Base-by-base conservation (phyloP, 1,140 invertebrate genomes). In the Drosophila subobscura region DNA sequence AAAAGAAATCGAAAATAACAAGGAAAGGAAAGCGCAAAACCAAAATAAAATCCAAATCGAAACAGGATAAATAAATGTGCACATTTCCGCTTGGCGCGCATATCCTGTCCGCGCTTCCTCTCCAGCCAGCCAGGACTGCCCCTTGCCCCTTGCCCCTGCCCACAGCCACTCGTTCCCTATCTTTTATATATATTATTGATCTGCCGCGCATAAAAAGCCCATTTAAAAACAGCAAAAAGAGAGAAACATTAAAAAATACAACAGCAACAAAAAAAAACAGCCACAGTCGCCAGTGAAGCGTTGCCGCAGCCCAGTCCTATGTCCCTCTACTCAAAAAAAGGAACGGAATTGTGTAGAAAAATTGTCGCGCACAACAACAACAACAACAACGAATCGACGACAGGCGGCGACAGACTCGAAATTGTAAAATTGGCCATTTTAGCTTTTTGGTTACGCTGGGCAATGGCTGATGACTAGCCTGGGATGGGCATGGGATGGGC, bases 41-140 rank as follows among this genome's bases (percentile, higher is more conserved):
- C 55, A 52, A 77, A 77, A 88, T 88, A 83, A 88, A 81, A 88
- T 72, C 83, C 71, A 86, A 88, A 86, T 88, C 83, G 83, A 88
- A 88, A 88, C 83, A 88, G 83, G 83, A 88, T 88, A 88, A 88
- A 88, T 88, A 88, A 88, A 88, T 88, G 83, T 88, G 83, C 83
- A 88, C 83, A 88, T 88, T 88, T 88, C 83, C 83, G 83, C 71
- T 75, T 76, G 83, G 83, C 83, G 83, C 81, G 81, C 83, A 86
- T 88, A 88, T 86, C 81, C 81, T 86, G 81, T 81, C 83, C 83
- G 67, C 73, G 77, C 81, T 85, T 85, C 80, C 81, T 85, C 67
- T 56, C 73, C 73, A 55, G 50, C 57, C 63, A 64, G 14, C 14
- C 49, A 45, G 23, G 14, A 29, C 55, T 42, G n/a, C 23, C 40